phyloP scores from a whole-genome alignment of 2,888 invertebrate genomes.

The Apodemia zela region DNA sequence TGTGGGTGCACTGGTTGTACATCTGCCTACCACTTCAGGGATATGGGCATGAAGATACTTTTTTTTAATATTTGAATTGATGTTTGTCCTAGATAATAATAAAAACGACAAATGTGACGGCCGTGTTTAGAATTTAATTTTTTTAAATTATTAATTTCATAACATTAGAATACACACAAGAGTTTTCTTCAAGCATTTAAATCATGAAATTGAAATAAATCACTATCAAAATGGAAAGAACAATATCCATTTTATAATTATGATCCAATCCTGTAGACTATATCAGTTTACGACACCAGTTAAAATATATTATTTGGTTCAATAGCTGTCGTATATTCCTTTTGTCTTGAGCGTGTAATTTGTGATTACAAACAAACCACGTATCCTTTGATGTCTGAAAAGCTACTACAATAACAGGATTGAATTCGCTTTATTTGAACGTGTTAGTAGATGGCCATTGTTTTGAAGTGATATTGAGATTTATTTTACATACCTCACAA shows the following conservation, averaged over 20 bases:
- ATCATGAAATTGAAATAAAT: not conserved
- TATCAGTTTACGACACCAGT: conserved; percentile 23
- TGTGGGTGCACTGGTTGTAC: too few relatives aligned
- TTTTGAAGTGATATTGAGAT: not conserved
- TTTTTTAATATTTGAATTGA: too few relatives aligned
- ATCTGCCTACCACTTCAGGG: too few relatives aligned
- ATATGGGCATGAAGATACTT: too few relatives aligned
- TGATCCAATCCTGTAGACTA: conserved; percentile 13
- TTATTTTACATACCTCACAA: not conserved
- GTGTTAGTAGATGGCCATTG: conserved; percentile 7
- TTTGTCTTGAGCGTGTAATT: conserved; percentile 55
- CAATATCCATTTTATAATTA: not conserved
- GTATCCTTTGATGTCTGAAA: conserved; percentile 19
- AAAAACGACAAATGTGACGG: too few relatives aligned
- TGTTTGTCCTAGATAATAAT: too few relatives aligned
- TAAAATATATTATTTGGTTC: conserved; percentile 56
- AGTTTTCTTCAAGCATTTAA: not conserved
- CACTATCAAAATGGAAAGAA: not conserved
- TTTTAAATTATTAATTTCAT: too few relatives aligned
- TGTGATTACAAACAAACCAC: conserved; percentile 57
- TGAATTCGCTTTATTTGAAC: conserved; percentile 5
- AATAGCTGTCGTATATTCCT: conserved; percentile 64
- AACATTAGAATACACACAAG: too few relatives aligned
- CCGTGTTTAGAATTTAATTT: too few relatives aligned
- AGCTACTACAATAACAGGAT: conserved; percentile 16